Base-by-base conservation (phyloP, 1,140 invertebrate species). In the Apis dorsata region DNA sequence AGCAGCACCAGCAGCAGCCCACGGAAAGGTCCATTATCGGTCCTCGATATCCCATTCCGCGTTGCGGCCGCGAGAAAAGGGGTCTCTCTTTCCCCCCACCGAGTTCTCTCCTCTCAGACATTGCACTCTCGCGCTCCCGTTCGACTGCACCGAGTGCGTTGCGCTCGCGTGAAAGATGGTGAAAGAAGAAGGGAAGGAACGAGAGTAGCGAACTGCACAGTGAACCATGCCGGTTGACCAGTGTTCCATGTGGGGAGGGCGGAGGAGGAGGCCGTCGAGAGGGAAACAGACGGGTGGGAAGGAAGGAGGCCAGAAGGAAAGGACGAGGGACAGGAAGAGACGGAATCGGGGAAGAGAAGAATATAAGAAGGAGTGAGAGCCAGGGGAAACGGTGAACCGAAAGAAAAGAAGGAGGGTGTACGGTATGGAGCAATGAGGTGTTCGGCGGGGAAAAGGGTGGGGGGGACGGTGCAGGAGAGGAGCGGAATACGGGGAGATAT, bases 261-360 rank as follows among this genome's bases (percentile, higher is more conserved):
- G n/a, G 63, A 55, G 69, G 57, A 10, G 15, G 65, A 0, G 5
- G n/a, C 17, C 59, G 75, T 44, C 74, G 66, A 72, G 68, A 72
- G 81, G 66, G 55, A 24, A 24, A 62, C 5, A 7, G 55, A 69
- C 72, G 24, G 69, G 69, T 28, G 78, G 53, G 70, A 74, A 81
- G 76, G 71, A 84, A 78, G 12, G 66, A 83, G 72, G 60, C 68
- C 74, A 81, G 73, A 81, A 79, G 84, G 84, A 76, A 85, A 80
- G 77, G 72, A 81, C 68, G 81, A 84, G 62, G 62, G 85, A 68
- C 66, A 83, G 72, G 44, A 79, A 80, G 79, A 79, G 76, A 79
- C 60, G 72, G 83, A 85, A 74, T 34, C 24, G n/a, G 59, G n/a
- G 21, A 44, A 65, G 68, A 59, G 69, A 78, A 34, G 69, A 78